These are phyloP conservation scores for Otus scops DNA, from an alignment of 2,797 vertebrate species.

Conservation along the genomic window DNA sequence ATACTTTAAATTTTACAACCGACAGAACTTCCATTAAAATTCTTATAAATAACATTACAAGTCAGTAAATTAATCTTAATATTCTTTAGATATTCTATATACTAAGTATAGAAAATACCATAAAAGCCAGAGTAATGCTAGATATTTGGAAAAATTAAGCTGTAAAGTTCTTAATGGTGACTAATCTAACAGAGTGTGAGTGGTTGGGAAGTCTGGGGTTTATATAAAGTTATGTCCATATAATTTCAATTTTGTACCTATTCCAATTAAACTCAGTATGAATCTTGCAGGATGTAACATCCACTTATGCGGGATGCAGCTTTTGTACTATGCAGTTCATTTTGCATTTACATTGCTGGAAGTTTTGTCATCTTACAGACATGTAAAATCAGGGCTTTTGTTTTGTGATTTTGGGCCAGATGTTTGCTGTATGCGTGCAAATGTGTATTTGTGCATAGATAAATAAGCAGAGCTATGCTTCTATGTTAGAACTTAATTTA, in stretches of 20 bases:
- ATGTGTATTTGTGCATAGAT: background rate
- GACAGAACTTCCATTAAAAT: background rate
- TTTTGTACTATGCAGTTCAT: background rate
- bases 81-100: background rate
- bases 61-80: background rate
- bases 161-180: background rate
- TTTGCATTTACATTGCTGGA: background rate
- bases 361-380: background rate
- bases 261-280: background rate
- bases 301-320: background rate
- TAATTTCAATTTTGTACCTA: background rate
- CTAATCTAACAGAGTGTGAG: background rate
- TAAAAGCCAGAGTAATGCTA: background rate
- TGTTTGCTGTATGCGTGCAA: background rate
- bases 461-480: constrained; percentile 25
- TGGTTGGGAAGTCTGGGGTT: background rate
- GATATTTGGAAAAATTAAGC: background rate
- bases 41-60: background rate
- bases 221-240: background rate
- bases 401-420: background rate
- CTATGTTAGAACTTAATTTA: constrained; percentile 53
- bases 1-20: background rate
- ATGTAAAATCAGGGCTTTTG: background rate
- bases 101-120: background rate
- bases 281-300: background rate